Base-by-base conservation (phyloP, 2,888 invertebrate species). In the Mongoloraphidia duomilia region DNA sequence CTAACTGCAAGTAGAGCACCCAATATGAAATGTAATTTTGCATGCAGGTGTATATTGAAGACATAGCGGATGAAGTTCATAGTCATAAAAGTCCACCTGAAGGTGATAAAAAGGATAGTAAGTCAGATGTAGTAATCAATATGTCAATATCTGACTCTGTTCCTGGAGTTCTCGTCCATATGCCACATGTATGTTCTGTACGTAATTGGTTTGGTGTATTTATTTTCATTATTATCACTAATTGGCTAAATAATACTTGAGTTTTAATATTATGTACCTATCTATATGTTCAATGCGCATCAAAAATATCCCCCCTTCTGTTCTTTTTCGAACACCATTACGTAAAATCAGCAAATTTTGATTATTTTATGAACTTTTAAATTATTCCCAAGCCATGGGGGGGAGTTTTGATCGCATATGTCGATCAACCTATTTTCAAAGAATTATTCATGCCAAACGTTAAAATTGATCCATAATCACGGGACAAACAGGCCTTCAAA, bases 141-240 rank as follows among this genome's bases (percentile, higher is more conserved):
- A 75, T 77, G 73, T 79, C 77, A 44, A 74, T 78, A 57, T 77
- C 82, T 44, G 87, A 87, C 65, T 84, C 80, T 34, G 84, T 90
- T 50, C 87, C 89, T 55, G 89, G 88, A 49, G 88, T 90, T 54
- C 76, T 92, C 61, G 90, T 88, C 57, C 88, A 90, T 65, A 90
- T 91, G 90, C 90, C 90, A 57, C 89, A 90, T 76, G 90, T 90
- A 73, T 74, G 84, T 79, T 76, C 75, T 71, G 76, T 70, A 69
- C 66, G 69, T 48, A 48, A 37, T 39, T 36, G 13, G 34, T 34
- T 40, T n/a, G 68, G 67, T 66, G 69, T 65, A 63, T 55, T 45
- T 38, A 41, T 14, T 48, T 37, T 38, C 37, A 50, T 48, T 44
- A 50, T 52, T 50, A 44, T 49, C 48, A 42, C 49, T 47, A 46